Percentiles rank a stretch among this genome's conserved stretches.
Conservation (phyloP, 1,140 invertebrate species). For the Leguminivora glycinivorella region DNA sequence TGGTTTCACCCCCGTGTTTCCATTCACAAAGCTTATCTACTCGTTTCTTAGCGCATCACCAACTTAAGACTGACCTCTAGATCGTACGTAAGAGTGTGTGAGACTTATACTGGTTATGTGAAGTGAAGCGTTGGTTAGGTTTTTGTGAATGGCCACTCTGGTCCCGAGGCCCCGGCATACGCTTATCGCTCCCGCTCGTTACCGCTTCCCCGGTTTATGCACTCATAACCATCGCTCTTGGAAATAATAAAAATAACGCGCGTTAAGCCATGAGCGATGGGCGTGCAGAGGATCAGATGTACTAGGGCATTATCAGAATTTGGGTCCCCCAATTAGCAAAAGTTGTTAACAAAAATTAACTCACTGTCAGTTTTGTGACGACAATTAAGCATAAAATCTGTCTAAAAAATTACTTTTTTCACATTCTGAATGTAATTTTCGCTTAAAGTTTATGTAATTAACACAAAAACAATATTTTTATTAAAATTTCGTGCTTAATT, state of each 20-base stretch:
- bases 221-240: conserved; percentile 30
- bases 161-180: conserved; percentile 27
- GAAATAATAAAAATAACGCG: conserved; percentile 31
- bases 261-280: conserved; percentile 24
- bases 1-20: background rate
- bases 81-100: background rate
- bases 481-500: too few relatives aligned
- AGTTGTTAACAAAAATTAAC: too few relatives aligned
- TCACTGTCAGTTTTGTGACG: too few relatives aligned
- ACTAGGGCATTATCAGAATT: too few relatives aligned
- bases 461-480: too few relatives aligned
- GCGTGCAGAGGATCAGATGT: background rate
- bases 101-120: background rate
- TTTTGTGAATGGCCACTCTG: background rate
- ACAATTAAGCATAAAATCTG: too few relatives aligned
- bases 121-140: background rate
- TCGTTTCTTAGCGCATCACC: background rate
- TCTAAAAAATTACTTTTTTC: too few relatives aligned
- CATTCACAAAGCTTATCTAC: background rate
- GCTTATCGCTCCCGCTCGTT: conserved; percentile 28
- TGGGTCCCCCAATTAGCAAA: too few relatives aligned
- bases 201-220: conserved; percentile 28
- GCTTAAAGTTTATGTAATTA: too few relatives aligned
- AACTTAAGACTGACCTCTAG: background rate
- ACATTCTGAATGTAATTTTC: too few relatives aligned